Conservation (phyloP, 2,888 invertebrate genomes). For the Trichopria drosophilae region DNA sequence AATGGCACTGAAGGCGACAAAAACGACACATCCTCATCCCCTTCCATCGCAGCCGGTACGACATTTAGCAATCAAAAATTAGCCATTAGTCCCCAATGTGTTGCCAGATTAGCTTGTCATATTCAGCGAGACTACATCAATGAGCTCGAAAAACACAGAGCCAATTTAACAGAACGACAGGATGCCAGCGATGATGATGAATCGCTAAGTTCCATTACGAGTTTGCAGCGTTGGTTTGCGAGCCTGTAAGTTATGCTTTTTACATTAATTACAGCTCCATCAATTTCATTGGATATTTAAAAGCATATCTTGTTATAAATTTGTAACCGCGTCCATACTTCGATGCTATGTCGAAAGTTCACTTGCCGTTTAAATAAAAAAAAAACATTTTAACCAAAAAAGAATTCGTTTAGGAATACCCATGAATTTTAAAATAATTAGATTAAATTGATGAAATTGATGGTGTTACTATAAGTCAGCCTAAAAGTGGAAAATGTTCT, state of each 20-base stretch:
- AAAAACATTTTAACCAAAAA: not conserved
- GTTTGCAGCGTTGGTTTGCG: conserved; percentile 42
- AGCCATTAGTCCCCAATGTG: conserved; percentile 47
- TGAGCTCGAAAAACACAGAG: conserved; percentile 39
- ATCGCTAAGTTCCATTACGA: not conserved
- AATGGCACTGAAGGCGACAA: too few species aligned
- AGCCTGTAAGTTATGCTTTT: conserved; percentile 44
- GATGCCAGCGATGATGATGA: not conserved
- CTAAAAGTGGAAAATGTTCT: not conserved
- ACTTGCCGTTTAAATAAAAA: not conserved
- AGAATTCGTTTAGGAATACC: conserved; percentile 3
- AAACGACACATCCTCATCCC: too few species aligned
- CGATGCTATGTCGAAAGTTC: too few species aligned
- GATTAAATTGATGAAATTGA: not conserved
- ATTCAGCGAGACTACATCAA: conserved; percentile 49
- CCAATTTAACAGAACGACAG: conserved; percentile 28
- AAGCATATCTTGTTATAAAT: not conserved
- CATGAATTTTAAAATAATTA: not conserved
- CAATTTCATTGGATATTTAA: not conserved
- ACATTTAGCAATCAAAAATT: conserved; percentile 35
- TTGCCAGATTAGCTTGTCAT: conserved; percentile 53
- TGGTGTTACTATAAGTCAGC: not conserved
- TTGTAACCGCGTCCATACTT: too few species aligned
- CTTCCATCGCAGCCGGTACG: too few species aligned
- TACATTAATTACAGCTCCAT: conserved; percentile 2